Evolutionary conservation across 2,113 vertebrate genomes (phyloP).

Genomic region (Eupsittula cactorum): DNA sequence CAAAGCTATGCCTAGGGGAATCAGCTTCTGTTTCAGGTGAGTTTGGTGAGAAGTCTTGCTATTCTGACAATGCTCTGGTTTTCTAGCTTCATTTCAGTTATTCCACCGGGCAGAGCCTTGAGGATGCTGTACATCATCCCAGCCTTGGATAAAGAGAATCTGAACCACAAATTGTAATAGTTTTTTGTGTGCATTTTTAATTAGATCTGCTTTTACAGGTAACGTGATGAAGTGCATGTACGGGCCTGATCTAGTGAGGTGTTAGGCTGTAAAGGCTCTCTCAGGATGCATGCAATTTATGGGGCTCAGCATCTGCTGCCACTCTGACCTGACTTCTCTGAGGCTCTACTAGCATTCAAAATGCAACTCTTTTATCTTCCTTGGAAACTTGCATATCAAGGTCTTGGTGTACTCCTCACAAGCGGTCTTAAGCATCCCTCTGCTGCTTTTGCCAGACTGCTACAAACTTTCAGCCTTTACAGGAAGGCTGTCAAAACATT

Average conservation of each 20-base stretch:
- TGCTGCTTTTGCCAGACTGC: constrained; percentile 1
- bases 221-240: background rate
- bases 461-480: constrained; percentile 2
- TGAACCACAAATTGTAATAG: background rate
- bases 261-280: background rate
- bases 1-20: background rate
- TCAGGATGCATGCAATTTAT: background rate
- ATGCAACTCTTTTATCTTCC: background rate
- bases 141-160: background rate
- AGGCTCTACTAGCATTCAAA: background rate
- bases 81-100: background rate
- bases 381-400: background rate
- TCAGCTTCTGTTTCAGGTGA: background rate
- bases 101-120: background rate
- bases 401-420: background rate
- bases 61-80: background rate
- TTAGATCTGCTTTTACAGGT: background rate
- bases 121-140: background rate
- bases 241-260: background rate
- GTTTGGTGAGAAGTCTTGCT: background rate
- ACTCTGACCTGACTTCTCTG: background rate
- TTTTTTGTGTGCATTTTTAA: background rate
- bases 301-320: background rate
- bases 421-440: background rate
- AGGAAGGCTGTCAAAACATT: background rate